Evolutionary conservation across 2,113 vertebrate species (phyloP), one percentile per base, ranked within the genome.

Genomic region (Cairina moschata): DNA sequence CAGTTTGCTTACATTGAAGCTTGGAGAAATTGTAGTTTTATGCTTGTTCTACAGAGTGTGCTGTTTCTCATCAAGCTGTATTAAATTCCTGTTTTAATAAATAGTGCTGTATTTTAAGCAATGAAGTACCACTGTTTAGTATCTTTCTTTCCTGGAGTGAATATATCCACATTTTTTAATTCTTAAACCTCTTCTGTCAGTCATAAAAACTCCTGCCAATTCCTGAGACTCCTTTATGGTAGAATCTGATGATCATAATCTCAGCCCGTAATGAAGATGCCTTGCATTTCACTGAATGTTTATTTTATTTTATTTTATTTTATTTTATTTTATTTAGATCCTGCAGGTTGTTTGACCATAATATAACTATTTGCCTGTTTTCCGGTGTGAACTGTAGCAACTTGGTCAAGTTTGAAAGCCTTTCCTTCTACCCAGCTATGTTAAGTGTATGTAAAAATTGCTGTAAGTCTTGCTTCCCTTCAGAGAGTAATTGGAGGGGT

Each of bases 1-100:
- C 92, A 91, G 74, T 97, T 93, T 94, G 88, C 59, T 96, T 66
- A 12, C 92, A 96, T 92, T 84, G 92, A 93, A 93, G 77, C 83
- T 79, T 96, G 93, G 88, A 94, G 80, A 96, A 93, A 88, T 82
- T 66, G 38, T 86, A 88, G 73, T 92, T 96, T 93, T 94, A 34
- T 86, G 54, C 86, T 93, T 50, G 54, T 76, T 95, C 88, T 92
- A 71, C 58, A 52, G 83, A 91, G 77, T 58, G 86, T 94, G 91
- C 93, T 96, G 92, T 83, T 95, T 96, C 79, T 95, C 91, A 92
- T 91, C 92, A 85, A 76, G 42, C 83, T 72, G 62, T 56, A 96
- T 95, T 88, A 40, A 86, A 90, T 94, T 79, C 54, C 66, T 82
- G 38, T 79, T 94, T 90, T 93, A 94, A 84, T 95, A 88, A 96